A percentile compares a stretch with the other conserved stretches of the same genome.
These are phyloP conservation scores for Turdus rufiventris DNA, from an alignment of 2,113 vertebrate species.

Conservation along the genomic window DNA sequence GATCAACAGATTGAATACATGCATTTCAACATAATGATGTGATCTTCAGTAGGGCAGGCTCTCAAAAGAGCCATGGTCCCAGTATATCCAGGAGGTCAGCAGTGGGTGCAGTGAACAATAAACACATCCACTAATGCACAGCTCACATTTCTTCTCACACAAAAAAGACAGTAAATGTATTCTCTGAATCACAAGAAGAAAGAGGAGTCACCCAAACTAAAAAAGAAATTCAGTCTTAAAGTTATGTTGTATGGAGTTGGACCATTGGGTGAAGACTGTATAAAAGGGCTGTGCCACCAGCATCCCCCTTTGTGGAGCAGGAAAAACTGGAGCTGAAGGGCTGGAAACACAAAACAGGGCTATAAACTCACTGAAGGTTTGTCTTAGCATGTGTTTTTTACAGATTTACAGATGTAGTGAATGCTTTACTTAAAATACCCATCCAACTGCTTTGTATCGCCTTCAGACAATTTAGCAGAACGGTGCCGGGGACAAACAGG, in stretches of 20 bases:
- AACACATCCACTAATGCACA: background rate
- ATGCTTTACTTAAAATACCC: background rate
- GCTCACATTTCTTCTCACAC: background rate
- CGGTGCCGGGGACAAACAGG: fast-evolving
- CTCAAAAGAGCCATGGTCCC: background rate
- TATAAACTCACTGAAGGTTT: background rate
- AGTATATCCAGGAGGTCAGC: background rate
- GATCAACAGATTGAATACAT: background rate
- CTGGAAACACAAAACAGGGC: background rate
- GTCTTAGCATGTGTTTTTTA: conserved; percentile 1
- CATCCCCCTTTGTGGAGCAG: background rate
- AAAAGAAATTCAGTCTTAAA: background rate
- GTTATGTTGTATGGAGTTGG: background rate
- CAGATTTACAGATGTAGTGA: background rate
- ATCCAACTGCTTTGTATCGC: background rate
- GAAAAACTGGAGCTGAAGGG: background rate
- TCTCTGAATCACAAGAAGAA: background rate
- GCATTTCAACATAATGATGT: fast-evolving
- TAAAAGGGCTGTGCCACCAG: background rate
- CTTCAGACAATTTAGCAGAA: background rate
- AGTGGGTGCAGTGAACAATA: background rate
- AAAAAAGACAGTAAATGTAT: background rate
- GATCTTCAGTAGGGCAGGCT: background rate
- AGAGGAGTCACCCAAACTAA: background rate
- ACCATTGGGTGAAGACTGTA: background rate